Percentiles rank a stretch among this genome's conserved stretches.
Conservation (phyloP, 2,113 vertebrate species). For the Furnarius figulus region DNA sequence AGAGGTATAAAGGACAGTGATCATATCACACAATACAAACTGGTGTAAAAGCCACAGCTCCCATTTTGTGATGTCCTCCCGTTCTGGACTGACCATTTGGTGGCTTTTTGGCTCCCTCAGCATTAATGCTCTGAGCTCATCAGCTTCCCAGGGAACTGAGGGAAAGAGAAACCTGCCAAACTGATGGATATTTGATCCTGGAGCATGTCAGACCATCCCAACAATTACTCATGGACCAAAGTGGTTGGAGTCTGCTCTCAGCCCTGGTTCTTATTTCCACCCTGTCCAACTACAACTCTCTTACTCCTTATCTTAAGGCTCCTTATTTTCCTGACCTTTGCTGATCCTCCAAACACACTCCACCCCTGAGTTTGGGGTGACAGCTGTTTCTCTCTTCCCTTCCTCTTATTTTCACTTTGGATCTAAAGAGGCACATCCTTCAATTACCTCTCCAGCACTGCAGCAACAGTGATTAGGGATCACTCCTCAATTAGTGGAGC, state of each 20-base stretch:
- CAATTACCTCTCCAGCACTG: background rate
- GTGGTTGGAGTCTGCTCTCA: background rate
- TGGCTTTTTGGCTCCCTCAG: background rate
- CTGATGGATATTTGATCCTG: background rate
- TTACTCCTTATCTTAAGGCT: background rate
- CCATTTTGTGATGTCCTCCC: background rate
- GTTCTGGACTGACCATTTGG: background rate
- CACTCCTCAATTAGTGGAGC: background rate
- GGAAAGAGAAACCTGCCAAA: background rate
- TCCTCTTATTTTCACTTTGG: background rate
- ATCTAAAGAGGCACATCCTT: background rate
- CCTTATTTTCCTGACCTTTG: background rate
- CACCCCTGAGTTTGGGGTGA: background rate
- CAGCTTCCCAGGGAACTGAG: background rate
- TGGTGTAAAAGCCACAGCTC: background rate
- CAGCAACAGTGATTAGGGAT: background rate
- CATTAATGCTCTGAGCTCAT: background rate
- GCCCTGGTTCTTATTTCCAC: background rate
- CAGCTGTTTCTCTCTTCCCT: background rate
- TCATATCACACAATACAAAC: fast-evolving
- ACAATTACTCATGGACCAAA: background rate
- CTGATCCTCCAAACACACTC: background rate
- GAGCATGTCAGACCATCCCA: background rate
- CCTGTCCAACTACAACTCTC: no score
- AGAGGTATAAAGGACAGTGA: background rate